These are phyloP conservation scores for Leiothrix lutea DNA, from an alignment of 2,113 vertebrate genomes.

Conservation along the genomic window DNA sequence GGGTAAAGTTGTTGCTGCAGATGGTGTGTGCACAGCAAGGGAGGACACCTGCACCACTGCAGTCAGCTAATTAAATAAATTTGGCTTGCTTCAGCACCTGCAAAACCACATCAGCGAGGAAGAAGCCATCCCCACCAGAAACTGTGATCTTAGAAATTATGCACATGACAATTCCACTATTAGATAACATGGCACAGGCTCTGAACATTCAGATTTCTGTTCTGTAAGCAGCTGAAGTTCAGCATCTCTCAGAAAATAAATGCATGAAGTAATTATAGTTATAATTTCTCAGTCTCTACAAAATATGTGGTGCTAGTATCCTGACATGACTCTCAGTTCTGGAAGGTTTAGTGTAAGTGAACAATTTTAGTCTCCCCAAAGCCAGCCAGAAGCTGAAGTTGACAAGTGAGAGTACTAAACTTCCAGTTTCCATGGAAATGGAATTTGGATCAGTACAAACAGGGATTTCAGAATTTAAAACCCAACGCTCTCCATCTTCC, in stretches of 20 bases:
- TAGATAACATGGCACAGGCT: not conserved
- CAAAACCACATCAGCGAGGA: not conserved
- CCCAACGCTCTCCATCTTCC: not conserved
- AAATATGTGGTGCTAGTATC: not conserved
- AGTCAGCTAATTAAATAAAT: not conserved
- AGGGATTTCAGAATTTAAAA: not conserved
- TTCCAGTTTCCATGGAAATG: constrained; percentile 40
- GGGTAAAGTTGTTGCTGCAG: not conserved
- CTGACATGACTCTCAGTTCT: not conserved
- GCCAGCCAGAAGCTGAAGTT: not conserved
- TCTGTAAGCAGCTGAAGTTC: not conserved
- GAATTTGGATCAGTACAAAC: not conserved
- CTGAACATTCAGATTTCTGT: not conserved
- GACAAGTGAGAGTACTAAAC: not conserved
- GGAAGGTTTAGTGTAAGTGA: not conserved
- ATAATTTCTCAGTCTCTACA: not conserved
- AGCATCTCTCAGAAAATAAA: not conserved
- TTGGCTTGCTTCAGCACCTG: not conserved
- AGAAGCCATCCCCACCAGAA: not conserved
- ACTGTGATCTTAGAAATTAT: not conserved
- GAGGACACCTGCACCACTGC: not conserved
- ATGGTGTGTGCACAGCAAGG: not conserved
- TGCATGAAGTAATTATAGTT: not conserved
- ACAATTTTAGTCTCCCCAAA: not conserved
- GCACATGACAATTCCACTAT: not conserved